phyloP scores from a whole-genome alignment of 2,113 vertebrate genomes.

The Passer montanus region DNA sequence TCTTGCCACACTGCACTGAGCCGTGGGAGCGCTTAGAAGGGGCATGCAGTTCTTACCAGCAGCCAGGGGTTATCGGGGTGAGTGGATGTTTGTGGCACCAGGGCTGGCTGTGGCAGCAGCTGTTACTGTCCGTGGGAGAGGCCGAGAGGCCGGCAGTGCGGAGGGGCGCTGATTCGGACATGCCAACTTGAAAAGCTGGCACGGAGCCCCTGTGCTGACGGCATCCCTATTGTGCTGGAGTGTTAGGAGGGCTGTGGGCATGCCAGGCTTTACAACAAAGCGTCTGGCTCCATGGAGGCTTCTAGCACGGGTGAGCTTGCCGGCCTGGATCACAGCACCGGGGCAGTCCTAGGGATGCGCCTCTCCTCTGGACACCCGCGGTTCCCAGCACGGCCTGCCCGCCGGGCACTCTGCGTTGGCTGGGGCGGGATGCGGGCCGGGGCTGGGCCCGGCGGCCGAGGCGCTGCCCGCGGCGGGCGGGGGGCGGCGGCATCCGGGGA shows the following conservation, averaged over 20 bases:
- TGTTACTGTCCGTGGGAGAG: not conserved
- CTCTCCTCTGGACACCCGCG: not conserved
- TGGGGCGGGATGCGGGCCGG: not conserved
- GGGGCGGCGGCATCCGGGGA: not conserved
- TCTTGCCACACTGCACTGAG: accelerated
- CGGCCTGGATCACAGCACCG: not conserved
- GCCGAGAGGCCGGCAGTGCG: not conserved
- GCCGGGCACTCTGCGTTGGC: not conserved
- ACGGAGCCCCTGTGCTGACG: not conserved
- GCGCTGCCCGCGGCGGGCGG: not conserved
- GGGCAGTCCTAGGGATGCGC: not conserved
- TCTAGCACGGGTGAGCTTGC: not conserved
- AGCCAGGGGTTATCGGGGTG: not conserved
- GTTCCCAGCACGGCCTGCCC: not conserved
- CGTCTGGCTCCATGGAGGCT: not conserved
- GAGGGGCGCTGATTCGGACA: not conserved
- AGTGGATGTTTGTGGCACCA: not conserved
- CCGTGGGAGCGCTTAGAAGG: not conserved
- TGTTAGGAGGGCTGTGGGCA: not conserved
- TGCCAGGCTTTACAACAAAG: not conserved
- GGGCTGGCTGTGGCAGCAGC: not conserved
- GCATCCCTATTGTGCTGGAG: not conserved
- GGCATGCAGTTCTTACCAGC: accelerated
- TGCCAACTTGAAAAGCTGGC: not conserved
- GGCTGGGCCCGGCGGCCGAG: not conserved